Base-by-base conservation (phyloP, 2,888 invertebrate genomes). In the Spodoptera exigua region DNA sequence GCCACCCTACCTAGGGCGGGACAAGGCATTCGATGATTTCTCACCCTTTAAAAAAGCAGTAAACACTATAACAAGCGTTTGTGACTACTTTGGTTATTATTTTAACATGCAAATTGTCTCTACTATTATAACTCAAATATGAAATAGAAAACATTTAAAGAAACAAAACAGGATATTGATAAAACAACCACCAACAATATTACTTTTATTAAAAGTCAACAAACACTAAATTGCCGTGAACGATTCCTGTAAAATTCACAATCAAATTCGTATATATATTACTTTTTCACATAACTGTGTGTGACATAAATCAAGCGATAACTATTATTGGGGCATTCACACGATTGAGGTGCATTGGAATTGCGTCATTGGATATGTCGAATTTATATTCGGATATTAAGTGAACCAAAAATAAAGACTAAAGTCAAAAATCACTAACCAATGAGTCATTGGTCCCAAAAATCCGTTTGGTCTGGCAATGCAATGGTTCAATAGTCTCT, bases 321-420 rank as follows among this genome's bases (percentile, higher is more conserved):
- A 44, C 54, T 13, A 61, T 60, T 61, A 66, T 45, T 17, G 14
- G 60, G 36, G 35, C 54, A 9, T 66, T 67, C 27, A 61, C 49
- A 55, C 40, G 10, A 16, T 2, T 36, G 3, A 36, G 9, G 18
- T 34, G 47, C 49, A 55, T 51, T 46, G 0, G 12, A 39, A 11
- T 35, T 21, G n/a, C 7, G 10, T 39, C 16, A 13, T 41, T 37
- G 11, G 32, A 11, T 47, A 17, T 7, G 13, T 1, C 16, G 7
- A 37, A 21, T 21, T 35, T 37, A 35, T 34, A 2, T 27, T 27
- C 7, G 1, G 9, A 27, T 9, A 7, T 27, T 27, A 9, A 9
- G 7, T 7, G 9, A 27, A 27, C 27, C 5, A 7, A 27, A 27
- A 27, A 27, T 9, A 27, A 5, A 9, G 7, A 21, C 21, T 5